Evolutionary conservation across 2,113 vertebrate genomes (phyloP), one percentile per base, ranked within the genome.

Genomic region (Percina caprodes): DNA sequence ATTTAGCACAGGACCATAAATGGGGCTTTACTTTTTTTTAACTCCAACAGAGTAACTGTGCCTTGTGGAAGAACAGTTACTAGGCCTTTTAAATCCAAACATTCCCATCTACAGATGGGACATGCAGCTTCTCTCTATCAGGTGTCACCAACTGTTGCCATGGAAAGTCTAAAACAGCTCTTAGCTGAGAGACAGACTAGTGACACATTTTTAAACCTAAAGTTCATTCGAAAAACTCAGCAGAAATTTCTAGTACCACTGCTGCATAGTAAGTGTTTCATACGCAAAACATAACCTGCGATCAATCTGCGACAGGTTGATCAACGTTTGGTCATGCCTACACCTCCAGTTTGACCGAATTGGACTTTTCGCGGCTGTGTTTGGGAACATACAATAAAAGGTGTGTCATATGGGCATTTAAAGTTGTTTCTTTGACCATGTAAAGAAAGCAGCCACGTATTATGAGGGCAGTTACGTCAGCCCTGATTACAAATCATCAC

Each of bases 111-210:
- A 21, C 23, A 48, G 52, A 59, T 3, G 1, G 21, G 11, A 49
- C 15, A n/a, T 46, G 59, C n/a, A 54, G 30, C 14, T 0, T 24
- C 19, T 8, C n/a, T 33, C n/a, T 12, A 39, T 35, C 56, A 69
- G 35, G 19, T 48, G 46, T 48, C 55, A 48, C 21, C 39, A 62
- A 60, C 15, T 51, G 61, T 42, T 68, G 26, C 58, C 69, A 68
- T 21, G 56, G 75, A 69, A 73, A 75, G 35, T 35, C 0, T 8
- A 8, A 8, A 10, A 30, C 45, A 33, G 19, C 55, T 80, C 70
- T 61, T 30, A 52, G n/a, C 33, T 42, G 45, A 61, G 26, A 21
- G 35, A 68, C 33, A 74, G 46, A 35, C 24, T 33, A 3, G 13
- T 11, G 73, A n/a, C 39, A 33, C 23, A 59, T 39, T 14, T 59